Evolutionary conservation across 2,113 vertebrate genomes (phyloP), one percentile per base, ranked within the genome.

Genomic region (Corythornis cristatus): DNA sequence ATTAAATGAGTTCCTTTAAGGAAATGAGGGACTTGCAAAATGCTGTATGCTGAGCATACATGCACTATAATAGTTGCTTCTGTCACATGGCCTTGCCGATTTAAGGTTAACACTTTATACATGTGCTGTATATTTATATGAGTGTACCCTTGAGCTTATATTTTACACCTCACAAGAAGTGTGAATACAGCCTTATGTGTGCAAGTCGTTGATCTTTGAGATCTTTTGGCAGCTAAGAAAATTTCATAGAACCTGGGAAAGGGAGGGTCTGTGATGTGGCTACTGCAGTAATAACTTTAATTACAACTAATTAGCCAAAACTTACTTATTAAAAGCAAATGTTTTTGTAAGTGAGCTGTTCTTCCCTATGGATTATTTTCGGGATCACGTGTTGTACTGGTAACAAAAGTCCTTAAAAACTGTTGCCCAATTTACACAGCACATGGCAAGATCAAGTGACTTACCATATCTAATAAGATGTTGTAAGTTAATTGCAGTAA

Each of bases 51-150:
- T 84, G 81, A 84, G 74, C n/a, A 64, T 56, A 75, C 56, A 4
- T 72, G 68, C 74, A 43, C 70, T 86, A 4, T 91, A 91, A 75
- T 93, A 84, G 72, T 83, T 94, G 67, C 67, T 95, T 92, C 46
- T 35, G 29, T 88, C 83, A 45, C 88, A 60, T 42, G 51, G 84
- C 82, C 78, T 75, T 76, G 23, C 82, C 5, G 87, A 70, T 2
- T 93, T 95, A 53, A 91, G 93, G 94, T 92, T 92, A 93, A 88
- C 92, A 71, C 90, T 95, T 95, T 64, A 29, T 71, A 74, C 79
- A 92, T 79, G 57, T 70, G 66, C 37, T n/a, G 26, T 84, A 9
- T 88, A 25, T 64, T 88, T 87, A 50, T 83, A 64, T 40, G 88
- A 64, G 68, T 11, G 18, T 54, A 86, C 65, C 74, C 84, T 60